Percentiles rank a stretch among this genome's conserved stretches.
These are phyloP conservation scores for Eueremaeus valkanovi DNA, from an alignment of 2,888 invertebrate genomes.

Conservation along the genomic window DNA sequence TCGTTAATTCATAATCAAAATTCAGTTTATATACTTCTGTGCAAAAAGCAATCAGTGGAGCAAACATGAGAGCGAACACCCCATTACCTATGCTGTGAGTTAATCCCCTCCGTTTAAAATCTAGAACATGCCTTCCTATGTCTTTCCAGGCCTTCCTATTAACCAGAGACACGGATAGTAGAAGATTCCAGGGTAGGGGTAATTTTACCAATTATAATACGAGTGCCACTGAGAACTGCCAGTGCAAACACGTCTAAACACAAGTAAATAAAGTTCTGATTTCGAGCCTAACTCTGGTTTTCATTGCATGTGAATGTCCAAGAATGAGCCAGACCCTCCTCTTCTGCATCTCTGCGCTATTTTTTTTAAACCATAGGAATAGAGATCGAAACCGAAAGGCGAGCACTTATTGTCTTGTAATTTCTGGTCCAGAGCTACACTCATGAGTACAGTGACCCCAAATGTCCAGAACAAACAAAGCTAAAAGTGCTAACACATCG, in stretches of 20 bases:
- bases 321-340: too few species aligned
- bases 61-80: slow-evolving; percentile 9
- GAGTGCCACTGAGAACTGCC: too few species aligned
- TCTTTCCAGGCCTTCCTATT: slow-evolving; percentile 15
- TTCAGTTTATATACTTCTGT: neutral
- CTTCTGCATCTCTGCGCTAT: too few species aligned
- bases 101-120: neutral
- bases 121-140: slow-evolving; percentile 10
- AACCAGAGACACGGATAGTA: too few species aligned
- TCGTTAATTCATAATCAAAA: slow-evolving; percentile 7
- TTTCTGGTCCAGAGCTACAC: neutral
- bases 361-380: neutral
- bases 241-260: too few species aligned
- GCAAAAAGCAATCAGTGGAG: slow-evolving; percentile 9
- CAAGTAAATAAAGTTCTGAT: too few species aligned
- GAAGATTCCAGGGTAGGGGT: too few species aligned
- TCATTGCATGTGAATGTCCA: too few species aligned
- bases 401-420: neutral
- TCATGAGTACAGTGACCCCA: slow-evolving; percentile 9
- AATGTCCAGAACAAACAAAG: neutral
- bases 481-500: neutral
- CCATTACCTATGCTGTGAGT: slow-evolving; percentile 2
- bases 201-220: too few species aligned
- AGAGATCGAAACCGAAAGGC: neutral
- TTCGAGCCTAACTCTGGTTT: too few species aligned